These are phyloP conservation scores for Sebastes oblongus DNA, from an alignment of 2,797 vertebrate species.

Conservation along the genomic window DNA sequence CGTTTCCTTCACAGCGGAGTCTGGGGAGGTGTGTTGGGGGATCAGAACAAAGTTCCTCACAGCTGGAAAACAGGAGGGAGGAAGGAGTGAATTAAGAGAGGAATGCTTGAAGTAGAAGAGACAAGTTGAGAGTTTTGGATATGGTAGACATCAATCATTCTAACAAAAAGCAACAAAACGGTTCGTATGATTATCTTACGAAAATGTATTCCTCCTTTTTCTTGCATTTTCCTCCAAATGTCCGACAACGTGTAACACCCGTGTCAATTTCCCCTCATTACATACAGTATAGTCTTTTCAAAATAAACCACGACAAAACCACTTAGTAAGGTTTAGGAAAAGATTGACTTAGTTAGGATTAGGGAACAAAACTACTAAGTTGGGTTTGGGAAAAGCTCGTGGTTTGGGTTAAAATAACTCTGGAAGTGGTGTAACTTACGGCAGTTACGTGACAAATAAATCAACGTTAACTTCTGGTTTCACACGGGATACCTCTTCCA, in stretches of 20 bases:
- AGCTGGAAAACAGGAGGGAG: slow-evolving; percentile 64
- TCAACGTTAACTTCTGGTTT: background rate
- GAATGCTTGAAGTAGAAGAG: background rate
- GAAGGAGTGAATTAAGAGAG: background rate
- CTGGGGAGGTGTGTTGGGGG: slow-evolving; percentile 89
- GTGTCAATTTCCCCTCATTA: too few relatives aligned
- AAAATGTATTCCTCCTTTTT: too few relatives aligned
- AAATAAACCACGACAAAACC: background rate
- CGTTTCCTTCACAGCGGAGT: slow-evolving; percentile 80
- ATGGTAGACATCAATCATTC: background rate
- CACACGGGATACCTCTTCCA: background rate
- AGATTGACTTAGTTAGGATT: too few relatives aligned
- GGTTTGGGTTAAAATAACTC: too few relatives aligned
- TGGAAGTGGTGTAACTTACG: too few relatives aligned
- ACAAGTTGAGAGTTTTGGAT: background rate
- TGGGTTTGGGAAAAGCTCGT: too few relatives aligned
- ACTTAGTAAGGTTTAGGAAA: too few relatives aligned
- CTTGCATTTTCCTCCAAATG: too few relatives aligned
- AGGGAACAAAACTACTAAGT: too few relatives aligned
- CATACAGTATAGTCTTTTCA: too few relatives aligned
- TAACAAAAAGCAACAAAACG: background rate
- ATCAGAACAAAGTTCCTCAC: slow-evolving; percentile 83
- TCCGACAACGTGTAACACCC: too few relatives aligned
- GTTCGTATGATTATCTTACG: background rate
- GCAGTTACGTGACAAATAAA: too few relatives aligned